Base-by-base conservation (phyloP, 2,797 vertebrate genomes). In the Acestrorhynchus altus region DNA sequence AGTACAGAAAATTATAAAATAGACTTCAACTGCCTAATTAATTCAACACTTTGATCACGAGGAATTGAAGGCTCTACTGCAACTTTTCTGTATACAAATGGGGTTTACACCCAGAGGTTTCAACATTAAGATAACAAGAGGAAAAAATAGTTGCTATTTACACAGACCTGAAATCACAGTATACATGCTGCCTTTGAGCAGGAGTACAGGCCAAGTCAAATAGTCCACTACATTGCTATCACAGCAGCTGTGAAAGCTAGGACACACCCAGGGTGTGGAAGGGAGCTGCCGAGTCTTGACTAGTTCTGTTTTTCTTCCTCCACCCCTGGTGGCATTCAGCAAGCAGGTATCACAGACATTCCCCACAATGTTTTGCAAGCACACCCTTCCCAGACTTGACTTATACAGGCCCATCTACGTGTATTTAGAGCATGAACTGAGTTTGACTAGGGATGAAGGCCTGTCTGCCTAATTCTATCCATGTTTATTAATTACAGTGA, bases 201-300 rank as follows among this genome's bases (percentile, higher is more conserved):
- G 16, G 26, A 54, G 64, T 26, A 26, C 24, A 79, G 89, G 87
- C 87, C 87, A 91, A 91, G 86, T 84, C 80, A 89, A 90, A 91
- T 86, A 88, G 11, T 15, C 40, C 59, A 83, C 82, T 85, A 85
- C 85, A 71, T 60, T 79, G 60, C 59, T 86, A 86, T 88, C 84
- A 84, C 61, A 73, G 81, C 70, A 79, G 73, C 65, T 77, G 73
- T 84, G 47, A 72, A 79, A 54, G 73, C 63, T 40, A 26, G 84
- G 89, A 89, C 86, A 90, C 90, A 86, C 90, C 90, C 88, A 89
- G 85, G 86, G 88, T 39, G 85, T 85, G 83, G 79, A 84, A 65
- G 79, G 83, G 66, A 81, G 82, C 67, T 65, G 78, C 86, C 88
- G 20, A 88, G 90, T 87, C 88, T 85, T 63, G 75, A 92, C 91